Percentiles rank a stretch among this genome's conserved stretches.
Evolutionary conservation across 53 echinoderm and acorn worm species (phyloP).

Genomic region (Pentamera pediparva): DNA sequence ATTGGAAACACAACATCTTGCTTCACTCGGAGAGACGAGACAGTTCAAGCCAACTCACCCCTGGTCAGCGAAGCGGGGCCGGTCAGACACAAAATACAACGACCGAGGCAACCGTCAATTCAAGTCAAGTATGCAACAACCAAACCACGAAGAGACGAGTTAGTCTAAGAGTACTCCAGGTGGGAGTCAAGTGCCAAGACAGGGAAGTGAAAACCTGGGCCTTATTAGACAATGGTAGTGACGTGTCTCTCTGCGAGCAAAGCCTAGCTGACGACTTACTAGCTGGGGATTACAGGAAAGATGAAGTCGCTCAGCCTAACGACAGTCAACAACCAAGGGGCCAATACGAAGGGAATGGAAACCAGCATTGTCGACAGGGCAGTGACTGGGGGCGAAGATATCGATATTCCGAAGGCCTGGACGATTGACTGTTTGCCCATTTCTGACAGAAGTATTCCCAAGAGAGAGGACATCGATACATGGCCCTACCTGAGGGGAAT

Average conservation of each 20-base stretch:
- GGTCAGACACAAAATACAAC: constrained; percentile 3
- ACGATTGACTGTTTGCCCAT: constrained; percentile 44
- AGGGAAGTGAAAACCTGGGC: constrained; percentile 24
- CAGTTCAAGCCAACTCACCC: neutral
- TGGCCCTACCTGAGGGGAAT: constrained; percentile 32
- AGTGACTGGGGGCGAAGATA: constrained; percentile 15
- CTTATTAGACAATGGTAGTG: constrained; percentile 26
- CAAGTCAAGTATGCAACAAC: constrained; percentile 7
- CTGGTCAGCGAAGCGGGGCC: constrained; percentile 43
- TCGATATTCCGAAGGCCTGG: constrained; percentile 43
- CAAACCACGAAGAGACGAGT: constrained; percentile 19
- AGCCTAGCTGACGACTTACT: too few species aligned
- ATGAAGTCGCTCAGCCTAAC: constrained; percentile 34
- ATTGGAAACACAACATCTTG: constrained; percentile 53
- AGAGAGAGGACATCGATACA: neutral
- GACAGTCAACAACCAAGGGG: constrained; percentile 25
- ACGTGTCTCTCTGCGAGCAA: constrained; percentile 24
- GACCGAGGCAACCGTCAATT: neutral
- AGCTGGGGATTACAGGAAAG: constrained; percentile 28
- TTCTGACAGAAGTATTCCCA: constrained; percentile 30
- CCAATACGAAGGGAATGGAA: constrained; percentile 27
- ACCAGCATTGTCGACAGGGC: constrained; percentile 25
- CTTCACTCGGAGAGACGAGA: constrained; percentile 34
- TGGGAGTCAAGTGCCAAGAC: constrained; percentile 30
- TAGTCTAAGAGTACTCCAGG: constrained; percentile 52